phyloP scores from a whole-genome alignment of 1,140 invertebrate species.

The Aricia agestis region DNA sequence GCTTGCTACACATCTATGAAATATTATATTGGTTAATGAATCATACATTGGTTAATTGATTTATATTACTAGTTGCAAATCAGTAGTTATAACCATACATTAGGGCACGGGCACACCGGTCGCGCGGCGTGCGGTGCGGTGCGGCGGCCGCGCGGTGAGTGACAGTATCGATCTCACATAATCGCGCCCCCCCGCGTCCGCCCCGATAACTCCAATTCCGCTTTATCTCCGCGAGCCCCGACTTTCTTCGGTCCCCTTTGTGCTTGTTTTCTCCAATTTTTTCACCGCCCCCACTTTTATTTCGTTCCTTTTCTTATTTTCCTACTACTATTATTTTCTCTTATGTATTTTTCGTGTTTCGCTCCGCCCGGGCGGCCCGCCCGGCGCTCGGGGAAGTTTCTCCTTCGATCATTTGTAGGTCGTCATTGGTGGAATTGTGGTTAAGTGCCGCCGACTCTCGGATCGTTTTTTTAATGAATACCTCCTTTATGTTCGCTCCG shows the following conservation, averaged over 20 bases:
- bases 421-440: slow-evolving; percentile 66
- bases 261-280: slow-evolving; percentile 73
- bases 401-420: slow-evolving; percentile 65
- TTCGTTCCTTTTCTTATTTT: slow-evolving; percentile 62
- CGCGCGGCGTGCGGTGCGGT: neutral
- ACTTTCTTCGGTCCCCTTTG: slow-evolving; percentile 70
- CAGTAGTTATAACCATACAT: neutral
- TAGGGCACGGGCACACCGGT: neutral
- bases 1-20: too few species aligned
- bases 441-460: slow-evolving; percentile 51
- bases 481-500: slow-evolving; percentile 53
- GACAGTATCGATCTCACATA: slow-evolving; percentile 71
- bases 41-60: neutral
- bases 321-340: slow-evolving; percentile 68
- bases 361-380: slow-evolving; percentile 40
- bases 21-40: too few species aligned
- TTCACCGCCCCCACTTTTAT: slow-evolving; percentile 59
- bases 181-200: slow-evolving; percentile 49
- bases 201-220: slow-evolving; percentile 74
- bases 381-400: slow-evolving; percentile 47
- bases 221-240: slow-evolving; percentile 63
- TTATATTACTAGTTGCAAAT: neutral
- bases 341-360: slow-evolving; percentile 66
- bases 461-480: slow-evolving; percentile 67
- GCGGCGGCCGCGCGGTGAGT: slow-evolving; percentile 43